Conservation (phyloP, 2,888 invertebrate genomes). For the Fragum whitleyi region DNA sequence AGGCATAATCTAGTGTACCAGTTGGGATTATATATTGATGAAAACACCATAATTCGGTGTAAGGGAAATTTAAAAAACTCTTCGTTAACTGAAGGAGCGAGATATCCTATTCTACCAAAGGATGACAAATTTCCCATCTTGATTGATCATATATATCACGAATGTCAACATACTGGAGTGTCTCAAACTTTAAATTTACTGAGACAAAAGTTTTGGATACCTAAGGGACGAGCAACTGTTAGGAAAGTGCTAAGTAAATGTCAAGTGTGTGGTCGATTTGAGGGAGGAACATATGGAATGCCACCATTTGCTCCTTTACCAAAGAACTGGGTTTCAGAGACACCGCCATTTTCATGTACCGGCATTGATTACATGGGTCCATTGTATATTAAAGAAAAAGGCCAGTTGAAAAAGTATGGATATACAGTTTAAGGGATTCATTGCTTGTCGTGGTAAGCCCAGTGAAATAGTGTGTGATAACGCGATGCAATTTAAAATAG, state of each 20-base stretch:
- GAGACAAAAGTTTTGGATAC: conserved; percentile 44
- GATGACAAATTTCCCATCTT: conserved; percentile 3
- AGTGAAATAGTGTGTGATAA: conserved; percentile 32
- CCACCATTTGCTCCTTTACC: conserved; percentile 45
- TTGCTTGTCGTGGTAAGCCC: conserved; percentile 36
- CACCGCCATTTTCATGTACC: no score
- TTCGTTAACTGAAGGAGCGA: conserved; percentile 24
- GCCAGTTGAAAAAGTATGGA: conserved; percentile 40
- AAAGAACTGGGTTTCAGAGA: conserved; percentile 26
- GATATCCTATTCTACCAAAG: conserved; percentile 13
- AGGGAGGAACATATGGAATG: conserved; percentile 46
- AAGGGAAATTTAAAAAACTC: conserved; percentile 27
- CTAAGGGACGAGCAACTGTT: conserved; percentile 38
- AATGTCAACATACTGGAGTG: conserved; percentile 26
- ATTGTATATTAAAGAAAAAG: conserved; percentile 29
- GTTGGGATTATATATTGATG: conserved; percentile 30
- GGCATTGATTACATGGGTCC: conserved; percentile 47
- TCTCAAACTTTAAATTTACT: conserved; percentile 37
- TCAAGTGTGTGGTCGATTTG: conserved; percentile 25
- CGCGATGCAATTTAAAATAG: conserved; percentile 28
- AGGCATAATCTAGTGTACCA: not conserved
- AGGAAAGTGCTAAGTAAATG: conserved; percentile 30
- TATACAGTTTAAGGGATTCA: conserved; percentile 49
- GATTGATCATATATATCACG: conserved; percentile 16
- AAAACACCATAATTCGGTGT: conserved; percentile 22